Evolutionary conservation across 2,113 vertebrate genomes (phyloP).

Genomic region (Propithecus coquereli): DNA sequence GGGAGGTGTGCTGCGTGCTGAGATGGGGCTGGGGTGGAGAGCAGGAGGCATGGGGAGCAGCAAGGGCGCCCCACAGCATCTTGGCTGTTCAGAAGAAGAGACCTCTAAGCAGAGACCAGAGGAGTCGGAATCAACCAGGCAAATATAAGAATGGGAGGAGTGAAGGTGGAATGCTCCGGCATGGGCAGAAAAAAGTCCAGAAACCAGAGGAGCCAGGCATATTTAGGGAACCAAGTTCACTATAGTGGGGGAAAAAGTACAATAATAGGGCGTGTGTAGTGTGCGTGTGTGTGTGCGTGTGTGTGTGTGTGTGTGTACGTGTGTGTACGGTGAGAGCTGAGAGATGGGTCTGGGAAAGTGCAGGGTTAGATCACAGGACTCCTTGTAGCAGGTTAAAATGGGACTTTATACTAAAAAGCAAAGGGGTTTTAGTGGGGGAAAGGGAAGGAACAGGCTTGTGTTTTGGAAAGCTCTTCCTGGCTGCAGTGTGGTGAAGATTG

Average conservation of each 20-base stretch:
- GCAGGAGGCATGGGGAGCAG: neutral
- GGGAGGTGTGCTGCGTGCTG: accelerated
- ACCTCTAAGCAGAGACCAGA: neutral
- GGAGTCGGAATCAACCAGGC: neutral
- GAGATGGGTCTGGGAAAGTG: neutral
- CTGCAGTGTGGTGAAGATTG: neutral
- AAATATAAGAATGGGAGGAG: neutral
- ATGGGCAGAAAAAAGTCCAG: neutral
- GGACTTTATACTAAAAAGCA: neutral
- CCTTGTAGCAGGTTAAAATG: neutral
- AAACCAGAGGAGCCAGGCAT: neutral
- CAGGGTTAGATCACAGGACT: neutral
- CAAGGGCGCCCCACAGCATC: neutral
- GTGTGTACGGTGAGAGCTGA: neutral
- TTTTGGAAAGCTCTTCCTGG: neutral
- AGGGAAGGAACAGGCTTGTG: neutral
- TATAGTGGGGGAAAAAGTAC: neutral
- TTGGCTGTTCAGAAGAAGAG: neutral
- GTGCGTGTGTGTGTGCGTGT: neutral
- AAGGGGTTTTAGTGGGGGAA: neutral
- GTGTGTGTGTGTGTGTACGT: neutral
- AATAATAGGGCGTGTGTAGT: neutral
- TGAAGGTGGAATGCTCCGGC: neutral
- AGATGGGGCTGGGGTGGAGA: neutral
- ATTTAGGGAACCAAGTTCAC: neutral